Percentiles rank a stretch among this genome's conserved stretches.
Conservation (phyloP, 2,888 invertebrate species). For the Drosophila rubida region DNA sequence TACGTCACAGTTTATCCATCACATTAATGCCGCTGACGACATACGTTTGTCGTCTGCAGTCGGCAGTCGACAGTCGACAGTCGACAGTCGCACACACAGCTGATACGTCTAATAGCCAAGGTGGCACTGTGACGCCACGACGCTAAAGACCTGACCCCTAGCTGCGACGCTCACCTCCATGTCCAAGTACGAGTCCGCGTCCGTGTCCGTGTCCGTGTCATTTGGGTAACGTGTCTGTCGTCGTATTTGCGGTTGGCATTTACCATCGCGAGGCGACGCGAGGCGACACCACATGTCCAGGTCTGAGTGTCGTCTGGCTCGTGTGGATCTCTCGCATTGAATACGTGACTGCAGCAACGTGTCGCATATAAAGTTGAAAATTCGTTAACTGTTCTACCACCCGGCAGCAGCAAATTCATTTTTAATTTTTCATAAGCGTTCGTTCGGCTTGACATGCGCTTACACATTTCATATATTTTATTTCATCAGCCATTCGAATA, state of each 20-base stretch:
- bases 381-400: constrained; percentile 35
- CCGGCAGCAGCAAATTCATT: constrained; percentile 29
- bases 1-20: constrained; percentile 54
- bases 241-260: constrained; percentile 47
- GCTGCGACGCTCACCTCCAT: constrained; percentile 8
- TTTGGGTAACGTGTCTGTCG: constrained; percentile 61
- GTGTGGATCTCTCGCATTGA: constrained; percentile 14
- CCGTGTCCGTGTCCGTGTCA: constrained; percentile 57
- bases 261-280: background rate
- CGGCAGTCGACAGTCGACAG: too few relatives aligned
- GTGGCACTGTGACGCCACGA: constrained; percentile 34
- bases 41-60: background rate
- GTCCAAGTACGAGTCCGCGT: too few relatives aligned
- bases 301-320: background rate
- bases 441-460: constrained; percentile 31
- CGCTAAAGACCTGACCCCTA: constrained; percentile 10
- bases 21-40: constrained; percentile 35
- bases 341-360: constrained; percentile 58
- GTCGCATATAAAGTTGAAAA: constrained; percentile 43
- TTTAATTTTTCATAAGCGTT: constrained; percentile 60
- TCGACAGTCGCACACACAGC: too few relatives aligned
- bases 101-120: background rate
- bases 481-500: constrained; percentile 42
- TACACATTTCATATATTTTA: constrained; percentile 20
- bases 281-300: constrained; percentile 7